A percentile compares a stretch with the other conserved stretches of the same genome.
Evolutionary conservation across 2,797 vertebrate genomes (phyloP).

Genomic region (Acropternis orthonyx): DNA sequence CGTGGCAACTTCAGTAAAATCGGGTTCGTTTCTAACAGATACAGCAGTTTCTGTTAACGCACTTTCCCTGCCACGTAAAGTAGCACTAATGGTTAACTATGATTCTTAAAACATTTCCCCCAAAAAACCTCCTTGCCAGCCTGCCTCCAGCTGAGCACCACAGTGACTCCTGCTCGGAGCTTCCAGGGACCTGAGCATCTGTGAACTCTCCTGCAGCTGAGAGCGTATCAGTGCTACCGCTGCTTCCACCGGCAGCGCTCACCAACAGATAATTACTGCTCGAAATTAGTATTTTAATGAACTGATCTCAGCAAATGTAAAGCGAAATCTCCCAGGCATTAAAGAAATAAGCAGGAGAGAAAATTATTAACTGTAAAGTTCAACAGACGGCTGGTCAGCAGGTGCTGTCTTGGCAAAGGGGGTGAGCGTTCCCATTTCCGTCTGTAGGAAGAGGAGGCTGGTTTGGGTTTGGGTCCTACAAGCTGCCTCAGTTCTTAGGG

Average conservation of each 20-base stretch:
- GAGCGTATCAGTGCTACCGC: background rate
- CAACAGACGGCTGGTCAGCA: conserved; percentile 42
- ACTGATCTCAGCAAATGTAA: conserved; percentile 69
- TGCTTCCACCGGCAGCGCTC: conserved; percentile 13
- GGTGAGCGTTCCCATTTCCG: background rate
- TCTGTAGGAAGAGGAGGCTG: background rate
- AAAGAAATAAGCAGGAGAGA: conserved; percentile 53
- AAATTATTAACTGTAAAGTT: conserved; percentile 55
- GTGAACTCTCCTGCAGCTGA: conserved; percentile 49
- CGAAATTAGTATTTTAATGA: conserved; percentile 80
- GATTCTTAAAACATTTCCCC: background rate
- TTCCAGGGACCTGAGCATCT: conserved; percentile 59
- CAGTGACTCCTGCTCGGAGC: conserved; percentile 1
- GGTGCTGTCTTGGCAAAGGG: conserved; percentile 36
- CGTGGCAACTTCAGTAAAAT: background rate
- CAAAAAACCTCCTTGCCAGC: background rate
- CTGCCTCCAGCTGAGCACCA: background rate
- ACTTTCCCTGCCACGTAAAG: background rate
- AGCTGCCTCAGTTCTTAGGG: background rate
- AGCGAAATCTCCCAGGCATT: conserved; percentile 72
- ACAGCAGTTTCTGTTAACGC: background rate
- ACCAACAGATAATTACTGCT: conserved; percentile 75
- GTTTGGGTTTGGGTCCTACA: background rate
- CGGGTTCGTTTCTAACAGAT: background rate
- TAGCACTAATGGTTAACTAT: background rate